These are phyloP conservation scores for Donacobius atricapilla DNA, from an alignment of 2,113 vertebrate genomes.

Conservation along the genomic window DNA sequence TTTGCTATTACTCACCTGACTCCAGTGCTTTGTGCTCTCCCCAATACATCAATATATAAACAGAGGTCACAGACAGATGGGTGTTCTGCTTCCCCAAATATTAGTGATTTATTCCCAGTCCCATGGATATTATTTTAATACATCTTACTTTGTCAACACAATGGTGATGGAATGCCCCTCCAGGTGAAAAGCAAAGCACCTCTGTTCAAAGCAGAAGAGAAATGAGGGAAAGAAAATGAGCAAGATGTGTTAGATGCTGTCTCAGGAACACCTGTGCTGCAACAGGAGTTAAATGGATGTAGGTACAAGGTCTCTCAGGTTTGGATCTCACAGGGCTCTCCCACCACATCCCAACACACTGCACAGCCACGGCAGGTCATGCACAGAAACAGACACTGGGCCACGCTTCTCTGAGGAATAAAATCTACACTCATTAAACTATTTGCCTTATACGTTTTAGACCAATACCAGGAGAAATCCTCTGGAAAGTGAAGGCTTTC, in stretches of 20 bases:
- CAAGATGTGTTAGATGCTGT: background rate
- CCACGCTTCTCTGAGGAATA: background rate
- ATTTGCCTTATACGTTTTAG: background rate
- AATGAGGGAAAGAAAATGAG: background rate
- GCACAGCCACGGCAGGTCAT: background rate
- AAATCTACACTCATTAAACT: background rate
- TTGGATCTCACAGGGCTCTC: background rate
- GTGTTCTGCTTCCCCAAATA: conserved; percentile 45
- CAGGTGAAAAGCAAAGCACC: conserved; percentile 43
- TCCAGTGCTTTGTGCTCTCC: conserved; percentile 2
- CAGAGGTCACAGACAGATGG: conserved; percentile 28
- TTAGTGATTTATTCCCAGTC: conserved; percentile 53
- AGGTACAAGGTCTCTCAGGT: background rate
- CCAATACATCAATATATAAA: conserved; percentile 40
- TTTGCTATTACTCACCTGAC: conserved; percentile 13
- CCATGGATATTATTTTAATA: conserved; percentile 38
- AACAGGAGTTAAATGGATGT: background rate
- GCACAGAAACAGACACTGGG: background rate
- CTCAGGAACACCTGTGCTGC: background rate
- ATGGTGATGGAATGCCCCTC: conserved; percentile 63
- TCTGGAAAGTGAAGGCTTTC: background rate
- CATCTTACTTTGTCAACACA: conserved; percentile 66
- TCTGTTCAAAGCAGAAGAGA: background rate
- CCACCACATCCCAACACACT: background rate
- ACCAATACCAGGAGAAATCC: background rate